These are phyloP conservation scores for Cancer borealis DNA, from an alignment of 2,888 invertebrate genomes.

Conservation along the genomic window DNA sequence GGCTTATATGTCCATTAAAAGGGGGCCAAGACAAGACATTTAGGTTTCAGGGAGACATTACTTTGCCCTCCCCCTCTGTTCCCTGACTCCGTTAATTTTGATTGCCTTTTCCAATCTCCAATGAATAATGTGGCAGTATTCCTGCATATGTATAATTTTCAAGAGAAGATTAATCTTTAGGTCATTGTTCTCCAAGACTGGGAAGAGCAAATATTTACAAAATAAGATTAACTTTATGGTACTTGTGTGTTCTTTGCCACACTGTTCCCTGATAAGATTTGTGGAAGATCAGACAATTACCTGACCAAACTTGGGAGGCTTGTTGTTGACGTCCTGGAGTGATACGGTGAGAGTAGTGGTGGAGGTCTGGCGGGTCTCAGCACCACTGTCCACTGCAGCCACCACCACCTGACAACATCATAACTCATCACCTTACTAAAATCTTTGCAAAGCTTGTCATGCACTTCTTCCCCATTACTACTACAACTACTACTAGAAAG, in stretches of 20 bases:
- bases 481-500: too few species aligned
- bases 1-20: too few species aligned
- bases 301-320: constrained; percentile 79
- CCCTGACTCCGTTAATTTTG: too few species aligned
- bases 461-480: background rate
- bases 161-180: background rate
- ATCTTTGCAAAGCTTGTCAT: background rate
- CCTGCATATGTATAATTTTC: background rate
- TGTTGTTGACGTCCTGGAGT: constrained; percentile 80
- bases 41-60: too few species aligned
- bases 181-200: too few species aligned
- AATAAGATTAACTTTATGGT: background rate
- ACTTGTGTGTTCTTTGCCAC: background rate
- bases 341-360: constrained; percentile 85
- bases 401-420: constrained; percentile 80
- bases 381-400: constrained; percentile 88
- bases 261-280: background rate
- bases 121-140: background rate
- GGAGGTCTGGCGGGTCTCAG: constrained; percentile 88
- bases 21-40: too few species aligned
- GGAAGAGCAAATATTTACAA: background rate
- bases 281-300: constrained; percentile 12
- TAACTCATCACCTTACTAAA: background rate
- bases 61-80: too few species aligned
- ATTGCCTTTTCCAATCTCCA: too few species aligned